phyloP scores from a whole-genome alignment of 1,140 invertebrate genomes.

The Fopius arisanus region DNA sequence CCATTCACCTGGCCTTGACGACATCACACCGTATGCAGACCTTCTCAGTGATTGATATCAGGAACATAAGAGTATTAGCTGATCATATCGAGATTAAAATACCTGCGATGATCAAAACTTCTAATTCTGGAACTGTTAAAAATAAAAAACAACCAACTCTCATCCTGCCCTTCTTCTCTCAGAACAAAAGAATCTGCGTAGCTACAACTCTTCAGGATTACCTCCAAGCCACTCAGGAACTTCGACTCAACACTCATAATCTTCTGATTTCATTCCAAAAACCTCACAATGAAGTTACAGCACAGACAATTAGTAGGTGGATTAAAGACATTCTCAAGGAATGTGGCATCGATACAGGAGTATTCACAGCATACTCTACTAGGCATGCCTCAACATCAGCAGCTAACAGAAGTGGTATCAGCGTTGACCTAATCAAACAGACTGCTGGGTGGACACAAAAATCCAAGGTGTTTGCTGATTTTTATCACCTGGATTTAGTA shows the following conservation, averaged over 20 bases:
- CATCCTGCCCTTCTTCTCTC: constrained; percentile 20
- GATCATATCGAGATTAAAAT: constrained; percentile 24
- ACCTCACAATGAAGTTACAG: constrained; percentile 22
- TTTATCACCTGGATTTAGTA: constrained; percentile 32
- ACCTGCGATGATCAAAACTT: not conserved
- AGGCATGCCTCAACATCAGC: constrained; percentile 45
- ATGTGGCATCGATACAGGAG: constrained; percentile 23
- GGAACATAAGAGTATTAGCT: not conserved
- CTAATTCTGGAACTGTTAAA: not conserved
- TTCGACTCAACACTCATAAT: not conserved
- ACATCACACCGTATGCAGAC: constrained; percentile 28
- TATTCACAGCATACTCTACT: constrained; percentile 41
- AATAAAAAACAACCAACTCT: constrained; percentile 26
- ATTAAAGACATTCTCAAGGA: constrained; percentile 17
- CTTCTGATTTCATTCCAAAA: constrained; percentile 32
- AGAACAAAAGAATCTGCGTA: constrained; percentile 13
- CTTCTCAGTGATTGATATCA: constrained; percentile 14
- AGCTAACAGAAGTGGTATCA: constrained; percentile 34
- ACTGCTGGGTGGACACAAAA: constrained; percentile 41
- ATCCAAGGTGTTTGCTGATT: constrained; percentile 28
- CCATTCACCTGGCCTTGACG: constrained; percentile 10
- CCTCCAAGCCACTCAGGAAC: constrained; percentile 9
- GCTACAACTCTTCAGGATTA: constrained; percentile 23
- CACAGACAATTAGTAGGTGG: constrained; percentile 37
- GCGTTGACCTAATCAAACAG: constrained; percentile 39